Evolutionary conservation across 2,113 vertebrate species (phyloP), one percentile per base, ranked within the genome.

Genomic region (Silurus meridionalis): DNA sequence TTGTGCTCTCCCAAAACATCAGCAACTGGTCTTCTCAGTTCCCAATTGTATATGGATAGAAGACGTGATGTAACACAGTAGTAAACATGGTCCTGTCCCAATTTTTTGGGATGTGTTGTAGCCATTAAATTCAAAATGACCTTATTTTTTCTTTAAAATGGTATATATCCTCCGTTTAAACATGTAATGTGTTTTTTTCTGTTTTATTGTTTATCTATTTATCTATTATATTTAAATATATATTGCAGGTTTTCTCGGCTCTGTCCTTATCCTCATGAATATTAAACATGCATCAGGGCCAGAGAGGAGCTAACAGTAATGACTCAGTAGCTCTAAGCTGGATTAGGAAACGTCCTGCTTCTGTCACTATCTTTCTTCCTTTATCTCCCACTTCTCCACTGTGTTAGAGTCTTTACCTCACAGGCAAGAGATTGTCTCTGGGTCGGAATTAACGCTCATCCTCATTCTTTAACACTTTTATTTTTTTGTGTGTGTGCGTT

Each of bases 391-490:
- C 17, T 77, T 48, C n/a, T 46, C 8, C 7, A 8, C 77, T 25
- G n/a, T 37, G 23, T 61, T 61, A 37, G 15, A 37, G 17, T 46
- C 25, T 60, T 37, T 46, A 60, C 28, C 21, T 80, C 72, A 72
- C 21, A 88, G 61, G 48, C 61, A 89, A 28, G 84, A 85, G 86
- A 83, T 88, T 48, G 71, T 85, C 58, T 91, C 91, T 82, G 74
- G 82, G 60, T 86, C 85, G 89, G 86, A 92, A 91, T 90, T 19
- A 90, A 89, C 48, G 83, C 74, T 11, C n/a, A 83, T 88, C 66
- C 60, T 89, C 77, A 85, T 88, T 85, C 85, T 89, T 85, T 85
- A 85, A 88, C 75, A 89, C 81, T 88, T 88, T 90, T 86, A 90
- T 88, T 89, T 90, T 48, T 53, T 66, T 53, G 5, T 53, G 66